Conservation (phyloP, 2,113 vertebrate species). For the Carassius gibelio region DNA sequence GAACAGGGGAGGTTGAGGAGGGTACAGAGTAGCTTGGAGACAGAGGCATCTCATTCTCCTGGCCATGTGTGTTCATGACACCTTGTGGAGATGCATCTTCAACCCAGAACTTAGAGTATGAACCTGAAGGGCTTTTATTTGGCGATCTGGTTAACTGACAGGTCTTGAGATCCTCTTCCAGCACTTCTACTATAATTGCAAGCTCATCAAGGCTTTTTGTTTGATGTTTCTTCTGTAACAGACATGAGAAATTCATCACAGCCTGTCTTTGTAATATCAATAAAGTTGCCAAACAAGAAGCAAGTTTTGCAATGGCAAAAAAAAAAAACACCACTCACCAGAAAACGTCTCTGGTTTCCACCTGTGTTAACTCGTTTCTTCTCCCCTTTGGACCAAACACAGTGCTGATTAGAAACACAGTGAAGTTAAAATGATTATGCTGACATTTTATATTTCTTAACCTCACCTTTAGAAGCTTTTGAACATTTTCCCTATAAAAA, state of each 20-base stretch:
- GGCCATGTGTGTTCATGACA: not conserved
- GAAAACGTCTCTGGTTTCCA: constrained; percentile 59
- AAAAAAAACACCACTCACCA: constrained; percentile 67
- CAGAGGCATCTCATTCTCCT: not conserved
- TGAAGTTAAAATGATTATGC: too few relatives aligned
- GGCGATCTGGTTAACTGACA: constrained; percentile 37
- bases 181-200: constrained; percentile 83
- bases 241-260: not conserved
- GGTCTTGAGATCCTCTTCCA: constrained; percentile 82
- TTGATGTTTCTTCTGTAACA: constrained; percentile 67
- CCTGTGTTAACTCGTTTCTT: constrained; percentile 75
- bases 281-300: not conserved
- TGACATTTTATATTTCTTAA: not conserved
- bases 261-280: not conserved
- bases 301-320: not conserved
- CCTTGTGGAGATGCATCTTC: constrained; percentile 25
- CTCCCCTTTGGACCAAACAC: constrained; percentile 62
- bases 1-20: constrained; percentile 1
- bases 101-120: not conserved
- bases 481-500: constrained; percentile 36
- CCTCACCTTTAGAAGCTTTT: constrained; percentile 64
- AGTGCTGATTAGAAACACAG: not conserved
- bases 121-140: not conserved
- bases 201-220: constrained; percentile 81
- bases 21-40: constrained; percentile 2